phyloP scores from a whole-genome alignment of 2,797 vertebrate species.

The Sylvilagus floridanus region DNA sequence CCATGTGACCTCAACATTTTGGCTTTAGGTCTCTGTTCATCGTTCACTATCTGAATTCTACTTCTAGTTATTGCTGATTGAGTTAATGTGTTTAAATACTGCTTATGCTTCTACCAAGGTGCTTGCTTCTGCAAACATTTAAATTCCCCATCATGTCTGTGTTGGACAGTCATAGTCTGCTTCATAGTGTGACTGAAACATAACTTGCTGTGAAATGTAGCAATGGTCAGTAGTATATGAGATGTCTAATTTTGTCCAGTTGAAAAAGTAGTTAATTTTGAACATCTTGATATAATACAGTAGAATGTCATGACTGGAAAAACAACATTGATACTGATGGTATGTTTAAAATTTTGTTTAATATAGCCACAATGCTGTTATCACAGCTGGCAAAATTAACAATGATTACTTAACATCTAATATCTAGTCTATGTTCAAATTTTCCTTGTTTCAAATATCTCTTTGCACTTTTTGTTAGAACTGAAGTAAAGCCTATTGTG shows the following conservation, averaged over 20 bases:
- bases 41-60: conserved; percentile 1
- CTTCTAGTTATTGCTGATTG: conserved; percentile 49
- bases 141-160: conserved; percentile 69
- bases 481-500: neutral
- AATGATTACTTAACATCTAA: neutral
- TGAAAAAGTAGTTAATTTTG: conserved; percentile 81
- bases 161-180: conserved; percentile 69
- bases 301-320: conserved; percentile 48
- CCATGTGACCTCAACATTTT: accelerated
- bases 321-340: neutral
- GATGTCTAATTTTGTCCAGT: conserved; percentile 81
- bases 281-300: conserved; percentile 84
- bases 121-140: conserved; percentile 39
- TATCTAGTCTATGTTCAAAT: neutral
- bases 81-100: conserved; percentile 40
- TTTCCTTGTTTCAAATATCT: conserved; percentile 1
- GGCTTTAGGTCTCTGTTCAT: neutral
- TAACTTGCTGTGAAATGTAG: conserved; percentile 84
- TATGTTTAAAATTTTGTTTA: neutral
- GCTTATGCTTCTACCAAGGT: neutral
- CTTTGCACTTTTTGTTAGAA: neutral
- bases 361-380: neutral
- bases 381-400: neutral
- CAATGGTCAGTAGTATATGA: conserved; percentile 79
- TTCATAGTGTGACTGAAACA: conserved; percentile 81